Base-by-base conservation (phyloP, 2,888 invertebrate species). In the Dastarcus helophoroides region DNA sequence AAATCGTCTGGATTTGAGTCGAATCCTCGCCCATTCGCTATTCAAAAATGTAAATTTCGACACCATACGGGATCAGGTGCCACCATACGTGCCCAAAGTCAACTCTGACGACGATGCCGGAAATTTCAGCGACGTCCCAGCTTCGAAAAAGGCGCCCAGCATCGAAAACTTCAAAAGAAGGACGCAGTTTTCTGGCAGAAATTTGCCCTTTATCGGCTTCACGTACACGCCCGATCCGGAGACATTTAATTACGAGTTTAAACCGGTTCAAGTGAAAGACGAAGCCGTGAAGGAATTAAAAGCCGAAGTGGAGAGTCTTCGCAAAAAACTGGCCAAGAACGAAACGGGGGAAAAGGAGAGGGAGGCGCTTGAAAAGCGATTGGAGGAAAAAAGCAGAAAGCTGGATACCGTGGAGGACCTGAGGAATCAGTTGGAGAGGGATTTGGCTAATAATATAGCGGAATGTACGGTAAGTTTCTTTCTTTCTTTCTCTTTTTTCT, bases 51-150 rank as follows among this genome's bases (percentile, higher is more conserved):
- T 72, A 9, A 60, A 72, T 42, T 72, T 76, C 56, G 69, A 71
- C 34, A 58, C 58, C 22, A 60, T 75, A 22, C 53, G 70, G 2
- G 69, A 74, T 37, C 69, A 71, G 61, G 72, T 75, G 1, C 86
- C 89, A 1, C 86, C 86, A 0, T 82, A 78, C 63, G 80, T 89
- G 12, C 89, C 89, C 1, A 70, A 70, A 28, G 65, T 86, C 7
- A 71, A 70, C 22, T 73, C 80, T 2, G 63, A 73, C 3, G 85
- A 86, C 47, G 89, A 89, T 60, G 76, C 79, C 2, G 73, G 81
- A 2, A 79, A 80, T 61, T 83, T 88, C 62, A 55, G 63, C 3
- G 68, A 70, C 26, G 58, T 69, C 9, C 64, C 68, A n/a, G 58
- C 63, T 21, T 71, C 73, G 34, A 61, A 58, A 11, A 59, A 66